These are phyloP conservation scores for Chesias legatella DNA, from an alignment of 2,888 invertebrate species.

Conservation along the genomic window DNA sequence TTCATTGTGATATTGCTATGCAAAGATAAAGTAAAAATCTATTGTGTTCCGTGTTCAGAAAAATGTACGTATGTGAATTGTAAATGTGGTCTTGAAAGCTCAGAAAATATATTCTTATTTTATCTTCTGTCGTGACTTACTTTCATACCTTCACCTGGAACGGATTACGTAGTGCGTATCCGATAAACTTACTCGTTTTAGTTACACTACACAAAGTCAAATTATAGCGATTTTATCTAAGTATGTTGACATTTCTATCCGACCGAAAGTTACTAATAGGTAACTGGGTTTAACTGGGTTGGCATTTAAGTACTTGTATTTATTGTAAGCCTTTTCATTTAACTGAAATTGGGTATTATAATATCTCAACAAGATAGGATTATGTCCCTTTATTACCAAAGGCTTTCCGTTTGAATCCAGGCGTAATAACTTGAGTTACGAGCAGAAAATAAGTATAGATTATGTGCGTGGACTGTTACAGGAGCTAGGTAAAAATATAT, in stretches of 20 bases:
- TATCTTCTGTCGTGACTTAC: too few species aligned
- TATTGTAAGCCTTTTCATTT: constrained; percentile 28
- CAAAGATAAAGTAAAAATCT: background rate
- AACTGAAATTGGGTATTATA: constrained; percentile 31
- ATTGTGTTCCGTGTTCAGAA: background rate
- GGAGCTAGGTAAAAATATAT: too few species aligned
- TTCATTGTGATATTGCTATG: background rate
- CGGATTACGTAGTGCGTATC: too few species aligned
- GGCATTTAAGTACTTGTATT: constrained; percentile 23
- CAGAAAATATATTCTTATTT: background rate
- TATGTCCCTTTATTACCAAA: constrained; percentile 32
- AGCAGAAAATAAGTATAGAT: constrained; percentile 23
- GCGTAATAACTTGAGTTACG: constrained; percentile 26
- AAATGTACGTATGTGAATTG: background rate
- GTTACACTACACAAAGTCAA: too few species aligned
- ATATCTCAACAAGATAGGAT: constrained; percentile 35
- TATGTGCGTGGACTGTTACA: constrained; percentile 6
- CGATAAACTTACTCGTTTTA: too few species aligned
- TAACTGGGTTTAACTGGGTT: too few species aligned
- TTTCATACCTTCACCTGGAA: too few species aligned
- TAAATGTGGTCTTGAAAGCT: background rate
- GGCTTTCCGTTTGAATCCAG: constrained; percentile 26
- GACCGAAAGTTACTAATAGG: too few species aligned
- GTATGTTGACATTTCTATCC: too few species aligned
- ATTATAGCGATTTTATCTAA: too few species aligned